Conservation (phyloP, 1,140 invertebrate species). For the Drosophila kohkoa region DNA sequence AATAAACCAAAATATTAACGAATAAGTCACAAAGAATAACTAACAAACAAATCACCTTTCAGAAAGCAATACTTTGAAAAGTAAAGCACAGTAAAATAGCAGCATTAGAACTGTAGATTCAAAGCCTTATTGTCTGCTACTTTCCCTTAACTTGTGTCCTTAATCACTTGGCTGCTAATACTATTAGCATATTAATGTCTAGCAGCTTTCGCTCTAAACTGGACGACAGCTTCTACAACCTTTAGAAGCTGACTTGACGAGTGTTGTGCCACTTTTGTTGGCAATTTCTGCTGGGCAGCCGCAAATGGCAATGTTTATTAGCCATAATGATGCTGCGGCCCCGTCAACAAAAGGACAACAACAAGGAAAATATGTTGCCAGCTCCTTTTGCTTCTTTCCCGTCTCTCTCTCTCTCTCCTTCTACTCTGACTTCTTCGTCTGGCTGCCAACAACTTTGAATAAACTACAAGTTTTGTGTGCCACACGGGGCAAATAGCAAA, state of each 20-base stretch:
- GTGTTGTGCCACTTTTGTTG: conserved; percentile 34
- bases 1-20: too few species aligned
- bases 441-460: conserved; percentile 65
- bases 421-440: conserved; percentile 22
- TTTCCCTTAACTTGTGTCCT: neutral
- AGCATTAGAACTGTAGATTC: too few species aligned
- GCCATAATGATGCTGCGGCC: conserved; percentile 80
- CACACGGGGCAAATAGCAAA: conserved; percentile 32
- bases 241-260: conserved; percentile 36
- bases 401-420: neutral
- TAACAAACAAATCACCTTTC: too few species aligned
- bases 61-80: too few species aligned
- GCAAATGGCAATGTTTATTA: conserved; percentile 83
- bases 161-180: neutral
- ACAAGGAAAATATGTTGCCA: conserved; percentile 63
- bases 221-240: neutral
- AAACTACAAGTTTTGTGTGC: conserved; percentile 73
- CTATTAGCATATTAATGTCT: conserved; percentile 6
- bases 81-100: too few species aligned
- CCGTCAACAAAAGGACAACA: conserved; percentile 54
- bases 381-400: conserved; percentile 29
- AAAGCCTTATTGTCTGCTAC: neutral
- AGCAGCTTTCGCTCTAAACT: neutral
- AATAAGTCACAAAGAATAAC: too few species aligned
- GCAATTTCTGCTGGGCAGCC: conserved; percentile 55